Evolutionary conservation across 2,888 invertebrate species (phyloP).

Genomic region (Coelinius sp.): DNA sequence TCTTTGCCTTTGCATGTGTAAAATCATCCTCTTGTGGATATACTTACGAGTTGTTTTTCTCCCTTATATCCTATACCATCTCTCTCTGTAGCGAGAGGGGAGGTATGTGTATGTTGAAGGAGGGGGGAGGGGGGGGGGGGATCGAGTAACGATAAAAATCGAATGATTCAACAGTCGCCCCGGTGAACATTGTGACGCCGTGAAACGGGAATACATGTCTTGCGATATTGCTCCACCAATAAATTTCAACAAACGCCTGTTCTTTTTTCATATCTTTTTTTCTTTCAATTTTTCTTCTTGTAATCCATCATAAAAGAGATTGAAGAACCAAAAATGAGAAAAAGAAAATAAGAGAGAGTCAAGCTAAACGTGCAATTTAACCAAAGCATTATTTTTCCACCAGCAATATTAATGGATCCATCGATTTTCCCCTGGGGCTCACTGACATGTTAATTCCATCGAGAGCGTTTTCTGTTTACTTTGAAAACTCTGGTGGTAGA

Average conservation of each 20-base stretch:
- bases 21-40: constrained; percentile 19
- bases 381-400: neutral
- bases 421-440: neutral
- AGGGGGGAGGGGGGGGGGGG: constrained; percentile 23
- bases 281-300: constrained; percentile 3
- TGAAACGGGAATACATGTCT: constrained; percentile 53
- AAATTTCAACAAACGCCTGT: constrained; percentile 48
- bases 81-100: no score
- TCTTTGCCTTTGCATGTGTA: constrained; percentile 23
- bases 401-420: neutral
- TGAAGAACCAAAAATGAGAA: constrained; percentile 17
- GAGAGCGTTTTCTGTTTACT: neutral
- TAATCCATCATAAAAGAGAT: constrained; percentile 15
- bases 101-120: neutral
- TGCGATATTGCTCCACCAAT: constrained; percentile 54
- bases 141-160: constrained; percentile 52
- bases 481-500: neutral
- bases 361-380: neutral
- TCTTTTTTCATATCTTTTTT: constrained; percentile 27
- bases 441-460: constrained; percentile 3
- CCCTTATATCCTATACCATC: neutral
- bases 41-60: no score
- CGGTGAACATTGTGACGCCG: constrained; percentile 56
- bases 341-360: neutral
- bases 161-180: constrained; percentile 55